Evolutionary conservation across 2,888 invertebrate genomes (phyloP).

Genomic region (Drosophila putrida): DNA sequence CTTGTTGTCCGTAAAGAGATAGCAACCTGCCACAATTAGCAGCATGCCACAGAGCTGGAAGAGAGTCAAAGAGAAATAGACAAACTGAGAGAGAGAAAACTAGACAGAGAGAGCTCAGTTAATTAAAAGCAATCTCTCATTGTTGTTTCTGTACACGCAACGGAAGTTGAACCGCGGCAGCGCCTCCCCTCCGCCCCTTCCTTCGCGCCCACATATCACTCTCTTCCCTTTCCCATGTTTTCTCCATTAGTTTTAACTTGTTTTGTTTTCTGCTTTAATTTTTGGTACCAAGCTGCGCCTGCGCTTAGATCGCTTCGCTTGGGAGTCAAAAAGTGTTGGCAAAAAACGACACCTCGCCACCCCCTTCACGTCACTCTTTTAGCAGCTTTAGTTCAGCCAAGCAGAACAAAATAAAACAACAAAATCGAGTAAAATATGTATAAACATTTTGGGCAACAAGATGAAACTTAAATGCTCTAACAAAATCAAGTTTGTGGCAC

Average conservation of each 20-base stretch:
- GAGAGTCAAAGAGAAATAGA: slow-evolving; percentile 16
- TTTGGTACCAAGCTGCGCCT: slow-evolving; percentile 51
- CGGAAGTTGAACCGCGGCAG: slow-evolving; percentile 38
- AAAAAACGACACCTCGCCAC: slow-evolving; percentile 6
- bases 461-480: slow-evolving; percentile 43
- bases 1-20: slow-evolving; percentile 90
- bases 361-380: slow-evolving; percentile 6
- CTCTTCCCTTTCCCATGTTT: too few relatives aligned
- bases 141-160: slow-evolving; percentile 34
- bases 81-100: slow-evolving; percentile 12
- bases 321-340: slow-evolving; percentile 38
- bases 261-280: slow-evolving; percentile 9
- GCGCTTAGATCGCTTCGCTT: slow-evolving; percentile 29
- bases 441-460: background rate
- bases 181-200: too few relatives aligned
- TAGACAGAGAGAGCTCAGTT: slow-evolving; percentile 1
- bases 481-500: background rate
- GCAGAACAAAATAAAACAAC: slow-evolving; percentile 57
- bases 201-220: too few relatives aligned
- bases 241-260: slow-evolving; percentile 26
- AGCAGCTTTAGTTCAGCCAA: slow-evolving; percentile 61
- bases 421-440: slow-evolving; percentile 35
- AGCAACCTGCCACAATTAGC: slow-evolving; percentile 90
- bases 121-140: background rate
- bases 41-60: slow-evolving; percentile 90